These are phyloP conservation scores for Hyla sarda DNA, from an alignment of 2,113 vertebrate species.

Conservation along the genomic window DNA sequence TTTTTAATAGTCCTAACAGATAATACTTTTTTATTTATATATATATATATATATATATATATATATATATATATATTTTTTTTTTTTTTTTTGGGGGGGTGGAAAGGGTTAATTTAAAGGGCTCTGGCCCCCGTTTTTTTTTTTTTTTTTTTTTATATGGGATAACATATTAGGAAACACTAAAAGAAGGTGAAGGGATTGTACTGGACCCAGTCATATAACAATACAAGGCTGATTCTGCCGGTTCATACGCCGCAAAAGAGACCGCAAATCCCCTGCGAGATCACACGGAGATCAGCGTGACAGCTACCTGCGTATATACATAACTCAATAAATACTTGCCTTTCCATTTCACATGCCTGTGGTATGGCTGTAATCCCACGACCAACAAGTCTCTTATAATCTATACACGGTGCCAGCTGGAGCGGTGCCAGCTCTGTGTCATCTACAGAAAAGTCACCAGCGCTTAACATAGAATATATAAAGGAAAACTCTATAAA, in stretches of 20 bases:
- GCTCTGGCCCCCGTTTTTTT: too few species aligned
- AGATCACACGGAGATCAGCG: background rate
- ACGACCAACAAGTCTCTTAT: conserved; percentile 4
- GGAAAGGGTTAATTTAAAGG: too few species aligned
- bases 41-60: too few species aligned
- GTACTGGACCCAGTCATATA: too few species aligned
- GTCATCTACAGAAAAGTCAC: background rate
- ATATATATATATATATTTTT: too few species aligned
- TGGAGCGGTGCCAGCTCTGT: background rate
- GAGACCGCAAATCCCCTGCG: background rate
- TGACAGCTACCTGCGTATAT: background rate
- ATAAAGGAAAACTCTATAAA: too few species aligned
- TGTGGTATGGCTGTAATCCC: conserved; percentile 9
- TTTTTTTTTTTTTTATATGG: too few species aligned
- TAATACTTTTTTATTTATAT: background rate
- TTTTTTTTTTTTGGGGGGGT: too few species aligned
- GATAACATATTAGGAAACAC: too few species aligned
- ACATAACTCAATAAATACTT: background rate
- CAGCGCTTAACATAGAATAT: background rate
- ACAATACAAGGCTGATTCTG: background rate
- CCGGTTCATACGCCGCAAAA: background rate
- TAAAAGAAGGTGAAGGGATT: too few species aligned
- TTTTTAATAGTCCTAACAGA: background rate
- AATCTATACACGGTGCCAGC: too few species aligned
- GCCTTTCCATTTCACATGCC: conserved; percentile 17